These are phyloP conservation scores for Palloptera scutellata DNA, from an alignment of 2,888 invertebrate genomes.

Conservation along the genomic window DNA sequence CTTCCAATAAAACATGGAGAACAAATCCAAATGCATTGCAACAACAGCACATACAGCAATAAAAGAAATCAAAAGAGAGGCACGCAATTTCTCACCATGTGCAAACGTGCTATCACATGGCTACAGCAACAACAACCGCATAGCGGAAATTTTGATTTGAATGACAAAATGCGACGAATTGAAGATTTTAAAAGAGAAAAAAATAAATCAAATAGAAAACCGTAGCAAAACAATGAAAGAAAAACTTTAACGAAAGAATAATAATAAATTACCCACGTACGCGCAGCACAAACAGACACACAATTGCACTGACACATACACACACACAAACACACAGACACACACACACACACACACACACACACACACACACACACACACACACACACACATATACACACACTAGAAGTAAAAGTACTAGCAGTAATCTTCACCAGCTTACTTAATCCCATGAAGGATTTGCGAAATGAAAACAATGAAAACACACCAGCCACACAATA, in stretches of 20 bases:
- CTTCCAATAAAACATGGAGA: background rate
- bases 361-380: slow-evolving; percentile 16
- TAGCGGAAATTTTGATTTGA: slow-evolving; percentile 14
- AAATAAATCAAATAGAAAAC: background rate
- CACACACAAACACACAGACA: no score
- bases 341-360: slow-evolving; percentile 8
- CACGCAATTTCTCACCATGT: slow-evolving; percentile 15
- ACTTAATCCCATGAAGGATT: slow-evolving; percentile 34
- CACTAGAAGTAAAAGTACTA: slow-evolving; percentile 5
- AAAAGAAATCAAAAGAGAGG: slow-evolving; percentile 12
- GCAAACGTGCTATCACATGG: slow-evolving; percentile 15
- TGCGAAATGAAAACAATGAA: slow-evolving; percentile 15
- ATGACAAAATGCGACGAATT: slow-evolving; percentile 35
- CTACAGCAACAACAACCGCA: background rate
- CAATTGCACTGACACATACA: slow-evolving; percentile 34
- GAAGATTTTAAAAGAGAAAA: slow-evolving; percentile 38
- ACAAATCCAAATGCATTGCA: background rate
- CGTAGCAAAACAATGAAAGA: background rate
- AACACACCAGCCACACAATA: background rate
- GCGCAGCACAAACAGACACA: slow-evolving; percentile 22
- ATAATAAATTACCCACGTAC: slow-evolving; percentile 19
- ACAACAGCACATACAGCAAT: background rate
- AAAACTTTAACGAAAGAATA: slow-evolving; percentile 7
- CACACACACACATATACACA: slow-evolving; percentile 26
- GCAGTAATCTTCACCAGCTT: slow-evolving; percentile 21